phyloP scores from a whole-genome alignment of 2,888 invertebrate genomes.

The Agrotis ipsilon region DNA sequence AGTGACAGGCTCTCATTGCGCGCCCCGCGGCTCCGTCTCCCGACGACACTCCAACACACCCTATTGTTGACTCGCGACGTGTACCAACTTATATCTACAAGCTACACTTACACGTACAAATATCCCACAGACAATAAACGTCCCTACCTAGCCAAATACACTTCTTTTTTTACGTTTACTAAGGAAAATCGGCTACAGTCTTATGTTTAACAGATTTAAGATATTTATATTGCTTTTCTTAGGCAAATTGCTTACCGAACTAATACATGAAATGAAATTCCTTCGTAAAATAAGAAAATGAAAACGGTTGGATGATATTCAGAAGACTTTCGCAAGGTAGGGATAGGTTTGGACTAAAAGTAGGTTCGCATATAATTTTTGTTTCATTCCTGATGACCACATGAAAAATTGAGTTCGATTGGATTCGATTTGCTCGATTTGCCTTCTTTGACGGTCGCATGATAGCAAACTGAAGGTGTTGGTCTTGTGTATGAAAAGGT shows the following conservation, averaged over 20 bases:
- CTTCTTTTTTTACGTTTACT: constrained; percentile 35
- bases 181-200: constrained; percentile 28
- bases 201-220: constrained; percentile 49
- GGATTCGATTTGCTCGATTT: too few relatives aligned
- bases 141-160: constrained; percentile 36
- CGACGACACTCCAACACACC: constrained; percentile 72
- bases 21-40: constrained; percentile 69
- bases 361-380: too few relatives aligned
- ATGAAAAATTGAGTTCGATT: too few relatives aligned
- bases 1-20: constrained; percentile 81
- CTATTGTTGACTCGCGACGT: constrained; percentile 73
- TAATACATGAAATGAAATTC: constrained; percentile 32
- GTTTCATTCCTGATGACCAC: too few relatives aligned
- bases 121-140: constrained; percentile 51
- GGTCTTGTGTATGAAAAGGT: too few relatives aligned
- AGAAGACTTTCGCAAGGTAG: too few relatives aligned
- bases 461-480: not conserved
- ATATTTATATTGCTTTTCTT: constrained; percentile 50
- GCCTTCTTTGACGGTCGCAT: not conserved
- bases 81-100: constrained; percentile 51
- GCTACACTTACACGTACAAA: constrained; percentile 43
- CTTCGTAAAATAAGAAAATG: not conserved
- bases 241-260: constrained; percentile 40
- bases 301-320: too few relatives aligned
- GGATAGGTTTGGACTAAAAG: too few relatives aligned